Evolutionary conservation across 2,888 invertebrate species (phyloP), one percentile per base, ranked within the genome.

Genomic region (Alviniconcha strummeri): DNA sequence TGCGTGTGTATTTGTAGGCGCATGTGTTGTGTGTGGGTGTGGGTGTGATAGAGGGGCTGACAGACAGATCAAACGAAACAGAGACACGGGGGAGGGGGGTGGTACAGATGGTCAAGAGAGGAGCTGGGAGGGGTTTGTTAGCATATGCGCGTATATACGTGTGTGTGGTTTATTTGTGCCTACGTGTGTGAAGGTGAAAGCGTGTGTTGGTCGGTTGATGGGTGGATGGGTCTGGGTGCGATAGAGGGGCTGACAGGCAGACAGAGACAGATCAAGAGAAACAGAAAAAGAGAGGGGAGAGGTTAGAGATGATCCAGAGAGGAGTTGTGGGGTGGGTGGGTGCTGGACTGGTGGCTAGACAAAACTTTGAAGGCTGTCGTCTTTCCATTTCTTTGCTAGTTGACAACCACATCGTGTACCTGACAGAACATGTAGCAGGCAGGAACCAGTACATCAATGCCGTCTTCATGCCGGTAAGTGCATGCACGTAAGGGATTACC

Each of bases 361-460:
- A 64, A 64, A 64, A 64, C 15, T 64, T 64, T 64, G 11, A 64
- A 13, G 64, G 64, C 71, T 71, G 9, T 13, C 15, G 8, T 71
- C 8, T 19, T n/a, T n/a, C 19, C 8, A n/a, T 71, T 8, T 71
- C 17, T 71, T n/a, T 71, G 17, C 64, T 17, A 80, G 79, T 13
- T 67, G 79, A 80, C 57, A 52, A 67, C 11, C 67, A 64, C 67
- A n/a, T 57, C 9, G 79, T 80, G 5, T 80, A 19, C 64, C 67
- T 80, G 64, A 67, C 67, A 67, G 79, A 57, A 13, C 67, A 52
- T 19, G 64, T 80, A 11, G 64, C 79, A 19, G 36, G 67, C 17
- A 17, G 79, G 15, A 80, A 80, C 64, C 79, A 80, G 79, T 80
- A 80, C 69, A 64, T 80, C 79, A 80, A 80, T 64, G 79, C 79